Evolutionary conservation across 2,888 invertebrate genomes (phyloP), one percentile per base, ranked within the genome.

Genomic region (Harpalus rubripes): DNA sequence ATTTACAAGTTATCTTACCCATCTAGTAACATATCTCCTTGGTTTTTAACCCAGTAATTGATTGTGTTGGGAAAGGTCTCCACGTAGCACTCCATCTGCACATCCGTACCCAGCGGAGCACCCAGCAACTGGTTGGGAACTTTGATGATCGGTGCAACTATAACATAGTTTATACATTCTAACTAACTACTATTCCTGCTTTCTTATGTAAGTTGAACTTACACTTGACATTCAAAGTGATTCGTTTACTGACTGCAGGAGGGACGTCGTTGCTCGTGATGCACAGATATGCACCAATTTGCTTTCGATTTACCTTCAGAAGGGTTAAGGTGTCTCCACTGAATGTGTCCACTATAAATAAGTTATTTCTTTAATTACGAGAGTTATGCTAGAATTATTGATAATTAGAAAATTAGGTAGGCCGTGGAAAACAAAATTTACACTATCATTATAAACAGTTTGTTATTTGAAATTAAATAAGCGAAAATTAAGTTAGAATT

Each of bases 221-320:
- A 96, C 96, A 96, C 89, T 94, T 94, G 74, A 96, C 94, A 88
- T 93, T 94, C 63, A 96, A 93, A 90, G 94, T 93, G 87, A 96
- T 95, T 86, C 95, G 91, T 89, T 95, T 95, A 92, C 94, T 95
- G 87, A 93, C 93, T 52, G 32, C 32, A 32, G 32, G 32, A 32
- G 32, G 32, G 32, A 32, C 32, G 32, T 32, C 32, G 6, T 32
- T 94, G 88, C 92, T 92, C 78, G 94, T 94, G 81, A 94, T 93
- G 90, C 94, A 94, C 87, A 94, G 91, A 88, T 94, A 94, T 56
- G 93, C 92, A 32, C 94, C 94, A 92, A 94, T 94, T 90, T 94
- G 94, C 87, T 92, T 92, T 68, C 94, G 91, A 84, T 93, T 92
- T 81, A 94, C 92, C 88, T 92, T 92, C 86, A 92, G 90, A 86